Conservation (phyloP, 2,113 vertebrate species). For the Ailuropoda melanoleuca region DNA sequence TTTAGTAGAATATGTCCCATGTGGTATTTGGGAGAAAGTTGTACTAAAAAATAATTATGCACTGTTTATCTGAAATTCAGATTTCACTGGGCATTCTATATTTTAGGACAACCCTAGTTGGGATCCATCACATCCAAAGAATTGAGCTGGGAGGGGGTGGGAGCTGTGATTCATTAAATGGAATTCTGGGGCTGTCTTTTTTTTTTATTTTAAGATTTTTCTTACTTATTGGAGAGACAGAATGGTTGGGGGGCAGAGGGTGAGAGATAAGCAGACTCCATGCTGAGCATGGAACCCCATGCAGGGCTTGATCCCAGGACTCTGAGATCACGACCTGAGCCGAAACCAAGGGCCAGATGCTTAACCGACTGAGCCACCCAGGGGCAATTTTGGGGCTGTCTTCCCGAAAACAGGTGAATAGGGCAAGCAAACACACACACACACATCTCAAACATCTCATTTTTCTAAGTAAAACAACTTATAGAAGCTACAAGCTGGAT, state of each 20-base stretch:
- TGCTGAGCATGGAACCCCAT: background rate
- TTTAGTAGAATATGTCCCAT: background rate
- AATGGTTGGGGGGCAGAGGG: background rate
- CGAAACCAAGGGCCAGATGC: background rate
- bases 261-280: background rate
- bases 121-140: background rate
- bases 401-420: background rate
- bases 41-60: background rate
- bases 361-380: background rate
- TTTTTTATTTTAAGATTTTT: background rate
- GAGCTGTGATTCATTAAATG: background rate
- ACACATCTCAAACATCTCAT: background rate
- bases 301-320: background rate
- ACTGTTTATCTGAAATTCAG: background rate
- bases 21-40: background rate
- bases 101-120: background rate
- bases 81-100: background rate
- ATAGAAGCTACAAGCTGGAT: background rate
- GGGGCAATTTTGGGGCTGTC: background rate
- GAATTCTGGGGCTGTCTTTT: background rate
- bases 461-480: background rate
- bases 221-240: background rate
- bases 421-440: rapidly evolving
- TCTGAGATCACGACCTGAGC: background rate
- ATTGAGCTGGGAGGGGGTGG: background rate